A percentile compares a stretch with the other conserved stretches of the same genome.
Evolutionary conservation across 2,888 invertebrate species (phyloP).

Genomic region (Callyntrura guangdongensis): DNA sequence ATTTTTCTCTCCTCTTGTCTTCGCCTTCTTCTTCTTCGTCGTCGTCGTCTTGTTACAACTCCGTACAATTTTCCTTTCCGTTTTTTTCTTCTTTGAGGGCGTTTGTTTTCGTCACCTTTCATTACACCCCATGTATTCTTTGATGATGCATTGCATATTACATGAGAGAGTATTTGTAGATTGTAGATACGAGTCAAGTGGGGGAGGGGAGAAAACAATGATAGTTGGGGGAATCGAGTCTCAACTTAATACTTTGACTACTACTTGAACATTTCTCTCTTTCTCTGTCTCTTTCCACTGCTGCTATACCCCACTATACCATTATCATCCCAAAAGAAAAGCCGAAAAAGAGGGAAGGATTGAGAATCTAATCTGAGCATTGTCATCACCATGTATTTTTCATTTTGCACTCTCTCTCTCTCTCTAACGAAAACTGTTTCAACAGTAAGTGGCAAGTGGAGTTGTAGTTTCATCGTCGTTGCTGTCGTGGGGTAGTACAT

Average conservation of each 20-base stretch:
- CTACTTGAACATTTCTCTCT: slow-evolving; percentile 1
- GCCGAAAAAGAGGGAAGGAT: slow-evolving; percentile 5
- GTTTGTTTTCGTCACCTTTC: slow-evolving; percentile 62
- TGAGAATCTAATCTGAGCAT: slow-evolving; percentile 65
- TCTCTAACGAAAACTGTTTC: neutral
- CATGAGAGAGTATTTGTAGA: slow-evolving; percentile 39
- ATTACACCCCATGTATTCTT: slow-evolving; percentile 55
- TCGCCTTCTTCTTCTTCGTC: neutral
- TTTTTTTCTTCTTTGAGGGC: neutral
- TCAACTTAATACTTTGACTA: neutral
- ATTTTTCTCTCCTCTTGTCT: no score
- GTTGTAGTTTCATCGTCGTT: no score
- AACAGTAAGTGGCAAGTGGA: no score
- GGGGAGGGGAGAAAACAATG: slow-evolving; percentile 17
- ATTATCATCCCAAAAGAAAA: neutral
- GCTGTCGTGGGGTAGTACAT: neutral
- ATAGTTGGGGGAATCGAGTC: slow-evolving; percentile 24
- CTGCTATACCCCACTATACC: neutral
- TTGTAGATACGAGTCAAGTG: slow-evolving; percentile 12
- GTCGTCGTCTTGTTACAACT: neutral
- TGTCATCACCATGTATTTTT: slow-evolving; percentile 71
- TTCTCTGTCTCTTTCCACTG: neutral
- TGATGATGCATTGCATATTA: slow-evolving; percentile 50
- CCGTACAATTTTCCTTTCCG: slow-evolving; percentile 17
- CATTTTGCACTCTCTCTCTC: slow-evolving; percentile 43